A percentile compares a stretch with the other conserved stretches of the same genome.
Conservation (phyloP, 2,113 vertebrate species). For the Dipodomys stephensi region DNA sequence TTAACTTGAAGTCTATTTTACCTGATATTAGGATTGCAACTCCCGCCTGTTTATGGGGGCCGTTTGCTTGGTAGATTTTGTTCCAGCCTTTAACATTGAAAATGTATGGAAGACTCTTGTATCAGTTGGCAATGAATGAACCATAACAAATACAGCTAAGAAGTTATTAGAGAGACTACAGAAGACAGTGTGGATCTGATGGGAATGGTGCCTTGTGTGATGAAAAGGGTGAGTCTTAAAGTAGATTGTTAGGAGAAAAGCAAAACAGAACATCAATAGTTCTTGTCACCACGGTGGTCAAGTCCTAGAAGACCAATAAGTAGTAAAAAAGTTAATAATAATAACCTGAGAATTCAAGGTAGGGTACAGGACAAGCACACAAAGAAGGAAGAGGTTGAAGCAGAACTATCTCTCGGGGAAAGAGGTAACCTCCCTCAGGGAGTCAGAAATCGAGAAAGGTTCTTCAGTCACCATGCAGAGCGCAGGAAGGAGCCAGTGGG, state of each 20-base stretch:
- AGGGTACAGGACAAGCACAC: no score
- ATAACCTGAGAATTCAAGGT: not conserved
- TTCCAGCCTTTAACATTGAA: no score
- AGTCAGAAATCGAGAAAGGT: rapidly evolving
- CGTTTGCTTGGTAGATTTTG: no score
- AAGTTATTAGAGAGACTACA: not conserved
- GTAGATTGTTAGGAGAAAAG: not conserved
- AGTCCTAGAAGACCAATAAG: not conserved
- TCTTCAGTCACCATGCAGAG: rapidly evolving
- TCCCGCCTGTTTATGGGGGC: no score
- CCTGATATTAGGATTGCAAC: no score
- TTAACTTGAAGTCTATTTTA: no score
- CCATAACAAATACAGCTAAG: not conserved
- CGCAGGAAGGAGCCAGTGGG: rapidly evolving
- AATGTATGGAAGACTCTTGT: not conserved
- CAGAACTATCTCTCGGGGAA: not conserved
- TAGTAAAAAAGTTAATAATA: not conserved
- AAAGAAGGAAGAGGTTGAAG: not conserved
- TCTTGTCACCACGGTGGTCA: not conserved
- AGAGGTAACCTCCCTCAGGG: not conserved
- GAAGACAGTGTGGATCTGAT: not conserved
- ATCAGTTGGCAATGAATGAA: not conserved
- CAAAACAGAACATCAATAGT: no score
- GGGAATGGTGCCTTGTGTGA: not conserved
- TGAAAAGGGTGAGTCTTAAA: not conserved